Conservation (phyloP, 2,113 vertebrate species). For the Hydrolagus affinis region DNA sequence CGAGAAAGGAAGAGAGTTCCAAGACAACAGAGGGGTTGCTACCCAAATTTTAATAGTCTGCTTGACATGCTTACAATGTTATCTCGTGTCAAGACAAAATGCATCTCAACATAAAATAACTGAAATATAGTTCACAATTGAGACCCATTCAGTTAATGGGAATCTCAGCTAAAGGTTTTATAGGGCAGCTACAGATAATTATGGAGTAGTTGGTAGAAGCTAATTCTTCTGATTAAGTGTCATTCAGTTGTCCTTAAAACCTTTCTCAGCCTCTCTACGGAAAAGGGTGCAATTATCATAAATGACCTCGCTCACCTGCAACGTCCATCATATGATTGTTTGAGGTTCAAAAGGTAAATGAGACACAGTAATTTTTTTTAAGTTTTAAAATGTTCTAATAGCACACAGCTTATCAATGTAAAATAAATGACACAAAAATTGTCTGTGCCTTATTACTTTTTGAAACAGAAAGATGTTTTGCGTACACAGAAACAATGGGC, state of each 20-base stretch:
- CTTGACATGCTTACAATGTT: too few species aligned
- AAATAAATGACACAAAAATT: background rate
- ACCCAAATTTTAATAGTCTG: too few species aligned
- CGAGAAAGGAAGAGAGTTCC: background rate
- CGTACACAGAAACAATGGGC: background rate
- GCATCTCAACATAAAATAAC: background rate
- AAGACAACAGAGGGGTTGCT: too few species aligned
- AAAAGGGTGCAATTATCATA: slow-evolving; percentile 22
- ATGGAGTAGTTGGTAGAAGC: background rate
- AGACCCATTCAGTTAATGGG: background rate
- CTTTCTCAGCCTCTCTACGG: background rate
- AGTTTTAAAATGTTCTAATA: background rate
- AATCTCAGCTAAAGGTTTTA: slow-evolving; percentile 5
- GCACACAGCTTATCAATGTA: background rate
- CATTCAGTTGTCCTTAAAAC: slow-evolving; percentile 22
- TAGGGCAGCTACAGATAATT: slow-evolving; percentile 2
- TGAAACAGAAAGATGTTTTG: background rate
- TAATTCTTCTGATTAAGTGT: background rate
- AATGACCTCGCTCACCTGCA: background rate
- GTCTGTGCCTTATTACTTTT: slow-evolving; percentile 30
- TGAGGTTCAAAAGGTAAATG: slow-evolving; percentile 15
- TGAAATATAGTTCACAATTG: background rate
- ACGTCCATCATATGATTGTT: slow-evolving; percentile 7
- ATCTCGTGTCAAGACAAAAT: background rate
- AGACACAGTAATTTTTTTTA: background rate